A percentile compares a stretch with the other conserved stretches of the same genome.
phyloP scores from a whole-genome alignment of 2,888 invertebrate species.

The Phania funesta region DNA sequence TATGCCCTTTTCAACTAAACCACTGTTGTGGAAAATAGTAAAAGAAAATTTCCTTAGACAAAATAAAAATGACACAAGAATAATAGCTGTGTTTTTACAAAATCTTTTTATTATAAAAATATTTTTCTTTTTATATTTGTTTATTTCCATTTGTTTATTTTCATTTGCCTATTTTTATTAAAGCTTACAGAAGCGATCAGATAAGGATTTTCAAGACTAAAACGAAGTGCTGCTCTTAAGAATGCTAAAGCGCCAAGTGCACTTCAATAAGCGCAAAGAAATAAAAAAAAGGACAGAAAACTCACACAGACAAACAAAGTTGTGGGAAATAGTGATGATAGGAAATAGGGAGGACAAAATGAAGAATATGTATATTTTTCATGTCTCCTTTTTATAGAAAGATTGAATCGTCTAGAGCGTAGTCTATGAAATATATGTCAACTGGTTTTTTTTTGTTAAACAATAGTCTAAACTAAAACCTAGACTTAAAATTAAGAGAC shows the following conservation, averaged over 20 bases:
- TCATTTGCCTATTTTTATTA: conserved; percentile 28
- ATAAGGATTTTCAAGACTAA: conserved; percentile 50
- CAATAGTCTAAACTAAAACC: too few relatives aligned
- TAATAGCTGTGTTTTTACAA: not conserved
- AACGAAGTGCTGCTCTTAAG: conserved; percentile 59
- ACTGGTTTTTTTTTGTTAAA: too few relatives aligned
- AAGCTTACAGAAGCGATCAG: conserved; percentile 39
- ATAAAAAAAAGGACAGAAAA: conserved; percentile 5
- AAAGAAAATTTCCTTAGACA: not conserved
- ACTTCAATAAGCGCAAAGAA: conserved; percentile 35
- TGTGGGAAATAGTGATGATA: not conserved
- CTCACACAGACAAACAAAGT: not conserved
- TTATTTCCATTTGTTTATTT: conserved; percentile 17
- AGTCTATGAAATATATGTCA: too few relatives aligned
- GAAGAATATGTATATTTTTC: not conserved
- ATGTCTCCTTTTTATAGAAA: too few relatives aligned
- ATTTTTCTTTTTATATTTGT: not conserved
- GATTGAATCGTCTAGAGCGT: too few relatives aligned
- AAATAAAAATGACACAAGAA: not conserved
- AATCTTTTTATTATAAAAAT: conserved; percentile 1
- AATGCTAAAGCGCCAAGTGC: conserved; percentile 55
- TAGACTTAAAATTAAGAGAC: too few relatives aligned
- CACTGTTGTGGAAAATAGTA: conserved; percentile 8
- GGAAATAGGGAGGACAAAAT: not conserved
- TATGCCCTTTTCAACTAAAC: conserved; percentile 29